Conservation (phyloP, 2,113 vertebrate species). For the Otis tarda region DNA sequence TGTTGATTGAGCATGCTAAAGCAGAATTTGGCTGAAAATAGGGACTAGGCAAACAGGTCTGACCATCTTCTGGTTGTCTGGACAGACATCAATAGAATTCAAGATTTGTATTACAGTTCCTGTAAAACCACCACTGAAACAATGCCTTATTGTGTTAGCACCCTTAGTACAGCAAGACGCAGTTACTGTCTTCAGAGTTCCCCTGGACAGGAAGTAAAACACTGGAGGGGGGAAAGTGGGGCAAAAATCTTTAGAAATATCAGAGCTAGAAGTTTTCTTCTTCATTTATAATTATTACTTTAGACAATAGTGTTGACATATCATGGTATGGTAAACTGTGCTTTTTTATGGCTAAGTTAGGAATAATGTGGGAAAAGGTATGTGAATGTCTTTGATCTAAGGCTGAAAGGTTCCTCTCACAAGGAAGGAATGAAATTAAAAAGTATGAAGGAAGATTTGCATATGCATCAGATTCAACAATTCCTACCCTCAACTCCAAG, state of each 20-base stretch:
- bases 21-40: background rate
- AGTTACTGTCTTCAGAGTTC: background rate
- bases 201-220: background rate
- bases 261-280: background rate
- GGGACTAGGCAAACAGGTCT: background rate
- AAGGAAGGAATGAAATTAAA: background rate
- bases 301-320: background rate
- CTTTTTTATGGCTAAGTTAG: background rate
- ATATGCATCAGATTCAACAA: background rate
- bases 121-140: background rate
- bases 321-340: fast-evolving
- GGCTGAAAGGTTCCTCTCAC: background rate
- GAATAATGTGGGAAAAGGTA: background rate
- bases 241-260: background rate
- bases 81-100: background rate
- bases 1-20: background rate
- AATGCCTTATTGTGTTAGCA: background rate
- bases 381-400: background rate
- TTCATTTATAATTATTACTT: background rate
- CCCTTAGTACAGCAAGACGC: background rate
- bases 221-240: background rate
- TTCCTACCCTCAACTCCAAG: background rate
- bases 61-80: background rate
- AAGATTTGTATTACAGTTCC: background rate
- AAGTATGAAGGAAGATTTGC: background rate